Evolutionary conservation across 92 coral and sea anemone genomes (phyloP), one percentile per base, ranked within the genome.

Genomic region (Isaurus tuberculatus): DNA sequence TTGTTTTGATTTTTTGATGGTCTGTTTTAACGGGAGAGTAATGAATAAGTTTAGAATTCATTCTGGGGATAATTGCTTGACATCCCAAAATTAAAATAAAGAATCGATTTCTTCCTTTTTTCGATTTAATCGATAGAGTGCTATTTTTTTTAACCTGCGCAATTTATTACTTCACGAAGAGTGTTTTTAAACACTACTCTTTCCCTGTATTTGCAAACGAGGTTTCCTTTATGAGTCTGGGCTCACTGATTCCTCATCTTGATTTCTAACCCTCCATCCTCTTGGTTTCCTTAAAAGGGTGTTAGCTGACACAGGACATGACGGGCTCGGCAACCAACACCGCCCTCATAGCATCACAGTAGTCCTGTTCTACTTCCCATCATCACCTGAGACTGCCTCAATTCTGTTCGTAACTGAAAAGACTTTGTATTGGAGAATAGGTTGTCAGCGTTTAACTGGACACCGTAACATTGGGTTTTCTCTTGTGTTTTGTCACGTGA

Each of bases 101-200:
- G n/a, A 36, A 8, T 0, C 42, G 3, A 8, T 36, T 8, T 1
- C 46, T 40, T 2, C 11, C 46, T 4, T 7, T 40, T 7, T 13
- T 40, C 11, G 46, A 40, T 40, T 55, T 15, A 16, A 9, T 53
- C 61, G 20, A 5, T 10, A 17, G 3, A 2, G 20, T 17, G 14
- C 25, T 55, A 22, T 55, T 55, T 55, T n/a, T n/a, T n/a, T n/a
- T n/a, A n/a, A 17, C 69, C 84, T 65, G 26, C n/a, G 10, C 17
- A 55, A n/a, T n/a, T 57, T 67, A 25, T 73, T 74, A 73, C 70
- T 28, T 78, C 67, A 73, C 78, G 90, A 83, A 93, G 94, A 91
- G 97, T 61, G 94, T 94, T 93, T 83, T 72, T 91, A 31, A 69
- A 94, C 84, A 90, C 94, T 86, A 82, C 92, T 69, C 75, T 83